Conservation (phyloP, 2,797 vertebrate genomes). For the Rhabdomys pumilio region DNA sequence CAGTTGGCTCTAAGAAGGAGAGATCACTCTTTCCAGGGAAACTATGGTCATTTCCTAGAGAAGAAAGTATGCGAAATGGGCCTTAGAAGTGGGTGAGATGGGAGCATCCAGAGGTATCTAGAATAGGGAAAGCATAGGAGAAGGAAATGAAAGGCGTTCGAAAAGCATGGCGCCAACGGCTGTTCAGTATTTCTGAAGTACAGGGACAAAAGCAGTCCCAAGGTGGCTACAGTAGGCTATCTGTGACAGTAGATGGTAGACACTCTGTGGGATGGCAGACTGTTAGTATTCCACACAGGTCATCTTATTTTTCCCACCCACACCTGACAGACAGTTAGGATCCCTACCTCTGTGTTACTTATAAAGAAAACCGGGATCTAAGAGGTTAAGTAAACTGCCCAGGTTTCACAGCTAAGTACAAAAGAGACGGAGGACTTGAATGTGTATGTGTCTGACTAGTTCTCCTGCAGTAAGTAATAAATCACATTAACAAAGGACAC, state of each 20-base stretch:
- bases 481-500: background rate
- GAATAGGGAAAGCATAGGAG: background rate
- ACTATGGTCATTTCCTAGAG: background rate
- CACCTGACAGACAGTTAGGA: background rate
- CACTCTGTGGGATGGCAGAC: background rate
- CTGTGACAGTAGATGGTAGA: background rate
- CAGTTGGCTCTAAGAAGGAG: background rate
- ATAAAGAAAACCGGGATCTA: background rate
- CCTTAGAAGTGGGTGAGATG: too few relatives aligned
- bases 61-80: background rate
- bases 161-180: rapidly evolving
- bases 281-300: background rate
- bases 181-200: background rate
- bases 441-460: background rate
- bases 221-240: background rate
- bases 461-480: background rate
- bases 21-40: background rate
- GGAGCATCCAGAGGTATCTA: background rate
- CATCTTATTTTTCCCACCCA: background rate
- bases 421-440: background rate
- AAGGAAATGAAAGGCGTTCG: background rate
- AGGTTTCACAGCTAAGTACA: background rate
- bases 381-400: background rate
- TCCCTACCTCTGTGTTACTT: background rate
- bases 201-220: background rate